Evolutionary conservation across 2,797 vertebrate genomes (phyloP).

Genomic region (Jordanella pulchra): DNA sequence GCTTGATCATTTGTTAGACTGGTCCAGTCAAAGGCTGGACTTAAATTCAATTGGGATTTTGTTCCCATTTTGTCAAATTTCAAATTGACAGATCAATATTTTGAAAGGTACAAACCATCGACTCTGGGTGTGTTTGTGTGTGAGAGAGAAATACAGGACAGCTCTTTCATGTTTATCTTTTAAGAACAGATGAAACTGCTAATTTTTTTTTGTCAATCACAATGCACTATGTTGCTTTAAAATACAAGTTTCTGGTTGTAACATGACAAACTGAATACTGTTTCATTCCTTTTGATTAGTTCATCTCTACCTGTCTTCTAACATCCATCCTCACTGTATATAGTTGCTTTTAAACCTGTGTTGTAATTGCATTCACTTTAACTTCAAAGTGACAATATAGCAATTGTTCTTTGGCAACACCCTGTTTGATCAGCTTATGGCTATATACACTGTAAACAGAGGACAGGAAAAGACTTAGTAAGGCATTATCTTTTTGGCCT

Average conservation of each 20-base stretch:
- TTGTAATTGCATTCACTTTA: constrained; percentile 7
- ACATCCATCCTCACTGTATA: constrained; percentile 1
- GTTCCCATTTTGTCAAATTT: background rate
- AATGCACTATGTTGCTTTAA: background rate
- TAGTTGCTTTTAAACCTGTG: constrained; percentile 13
- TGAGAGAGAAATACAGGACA: background rate
- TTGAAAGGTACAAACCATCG: background rate
- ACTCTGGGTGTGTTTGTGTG: background rate
- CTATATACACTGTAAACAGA: constrained; percentile 27
- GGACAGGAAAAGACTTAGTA: constrained; percentile 59
- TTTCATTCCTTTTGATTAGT: background rate
- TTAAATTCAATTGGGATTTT: background rate
- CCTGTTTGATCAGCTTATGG: constrained; percentile 37
- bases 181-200: background rate
- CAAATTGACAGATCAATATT: background rate
- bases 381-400: constrained; percentile 23
- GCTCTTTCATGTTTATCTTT: background rate
- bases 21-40: background rate
- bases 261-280: background rate
- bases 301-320: background rate
- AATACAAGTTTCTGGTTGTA: background rate
- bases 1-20: no score
- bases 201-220: background rate
- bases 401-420: constrained; percentile 7
- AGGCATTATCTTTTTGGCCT: constrained; percentile 57